Evolutionary conservation across 2,797 vertebrate genomes (phyloP).

Genomic region (Coccyzus lansbergi): DNA sequence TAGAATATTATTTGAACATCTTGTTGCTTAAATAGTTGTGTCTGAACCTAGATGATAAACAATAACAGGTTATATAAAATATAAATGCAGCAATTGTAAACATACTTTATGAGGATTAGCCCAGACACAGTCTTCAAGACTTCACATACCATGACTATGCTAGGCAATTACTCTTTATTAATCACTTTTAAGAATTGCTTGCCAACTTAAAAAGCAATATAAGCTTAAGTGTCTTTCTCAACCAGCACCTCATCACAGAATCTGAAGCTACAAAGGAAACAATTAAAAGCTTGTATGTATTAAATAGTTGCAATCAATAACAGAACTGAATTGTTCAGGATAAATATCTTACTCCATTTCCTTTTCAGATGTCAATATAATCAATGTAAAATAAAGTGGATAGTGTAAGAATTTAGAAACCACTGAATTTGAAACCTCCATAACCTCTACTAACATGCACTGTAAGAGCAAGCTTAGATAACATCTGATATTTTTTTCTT

Average conservation of each 20-base stretch:
- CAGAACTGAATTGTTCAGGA: background rate
- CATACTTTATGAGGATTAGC: background rate
- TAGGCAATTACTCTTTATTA: background rate
- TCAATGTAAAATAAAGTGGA: background rate
- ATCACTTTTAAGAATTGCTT: background rate
- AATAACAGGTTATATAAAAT: background rate
- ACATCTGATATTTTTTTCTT: background rate
- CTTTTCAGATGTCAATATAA: background rate
- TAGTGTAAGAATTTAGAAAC: background rate
- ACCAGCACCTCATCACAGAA: rapidly evolving
- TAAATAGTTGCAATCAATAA: background rate
- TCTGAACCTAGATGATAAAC: background rate
- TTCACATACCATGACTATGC: background rate
- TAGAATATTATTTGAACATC: background rate
- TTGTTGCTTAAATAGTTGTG: background rate
- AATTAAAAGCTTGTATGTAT: background rate
- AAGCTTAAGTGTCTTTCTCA: background rate
- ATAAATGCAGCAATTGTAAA: background rate
- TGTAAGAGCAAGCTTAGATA: background rate
- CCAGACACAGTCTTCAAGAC: background rate
- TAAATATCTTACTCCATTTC: background rate
- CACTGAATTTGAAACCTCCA: background rate
- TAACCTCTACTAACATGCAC: background rate
- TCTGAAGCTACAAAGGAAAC: background rate
- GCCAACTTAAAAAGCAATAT: background rate